Conservation (phyloP, 2,888 invertebrate species). For the Holacanthella duospinosa region DNA sequence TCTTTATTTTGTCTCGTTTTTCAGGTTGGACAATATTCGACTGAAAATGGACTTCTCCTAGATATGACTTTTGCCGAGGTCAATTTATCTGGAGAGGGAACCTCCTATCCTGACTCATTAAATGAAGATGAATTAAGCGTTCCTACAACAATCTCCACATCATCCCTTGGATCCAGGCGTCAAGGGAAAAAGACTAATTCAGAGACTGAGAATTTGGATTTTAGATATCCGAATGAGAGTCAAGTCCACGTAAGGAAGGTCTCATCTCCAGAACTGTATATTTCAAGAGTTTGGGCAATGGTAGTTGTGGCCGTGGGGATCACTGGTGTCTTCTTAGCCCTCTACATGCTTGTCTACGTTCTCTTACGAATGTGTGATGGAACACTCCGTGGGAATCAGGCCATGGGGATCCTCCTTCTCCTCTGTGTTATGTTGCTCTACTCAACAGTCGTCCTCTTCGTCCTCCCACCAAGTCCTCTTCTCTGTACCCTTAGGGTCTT, state of each 20-base stretch:
- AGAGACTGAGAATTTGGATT: background rate
- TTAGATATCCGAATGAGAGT: background rate
- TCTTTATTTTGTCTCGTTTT: conserved; percentile 11
- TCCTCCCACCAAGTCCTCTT: conserved; percentile 39
- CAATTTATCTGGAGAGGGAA: conserved; percentile 14
- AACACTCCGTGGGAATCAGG: conserved; percentile 39
- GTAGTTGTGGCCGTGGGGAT: conserved; percentile 39
- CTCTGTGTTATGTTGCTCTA: conserved; percentile 40
- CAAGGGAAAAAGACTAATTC: conserved; percentile 8
- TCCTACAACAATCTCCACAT: conserved; percentile 4
- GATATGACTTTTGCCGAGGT: conserved; percentile 31
- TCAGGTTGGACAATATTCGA: conserved; percentile 40
- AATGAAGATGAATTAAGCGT: conserved; percentile 13
- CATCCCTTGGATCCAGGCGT: conserved; percentile 11
- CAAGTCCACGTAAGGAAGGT: background rate
- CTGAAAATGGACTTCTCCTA: conserved; percentile 39
- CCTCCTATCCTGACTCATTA: conserved; percentile 12
- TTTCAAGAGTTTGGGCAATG: conserved; percentile 40
- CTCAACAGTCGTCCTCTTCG: conserved; percentile 40
- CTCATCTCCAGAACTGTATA: conserved; percentile 37
- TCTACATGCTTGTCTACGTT: conserved; percentile 41
- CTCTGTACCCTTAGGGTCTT: conserved; percentile 40
- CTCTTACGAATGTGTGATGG: conserved; percentile 41
- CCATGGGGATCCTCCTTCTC: conserved; percentile 40
- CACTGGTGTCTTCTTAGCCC: conserved; percentile 39